Evolutionary conservation across 1,140 invertebrate genomes (phyloP).

Genomic region (Caenorhabditis elegans): DNA sequence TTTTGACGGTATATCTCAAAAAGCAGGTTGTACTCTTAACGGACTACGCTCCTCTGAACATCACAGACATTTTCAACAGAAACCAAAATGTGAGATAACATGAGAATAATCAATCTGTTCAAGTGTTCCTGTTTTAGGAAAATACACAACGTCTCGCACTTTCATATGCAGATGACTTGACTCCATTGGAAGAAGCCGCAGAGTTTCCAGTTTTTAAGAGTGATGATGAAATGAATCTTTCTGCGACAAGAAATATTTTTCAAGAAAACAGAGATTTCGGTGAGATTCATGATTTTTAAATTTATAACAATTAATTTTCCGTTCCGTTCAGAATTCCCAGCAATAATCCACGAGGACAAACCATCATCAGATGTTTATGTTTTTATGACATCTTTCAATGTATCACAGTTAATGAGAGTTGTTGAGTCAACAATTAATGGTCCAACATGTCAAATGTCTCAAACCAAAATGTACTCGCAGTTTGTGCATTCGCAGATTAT

Average conservation of each 20-base stretch:
- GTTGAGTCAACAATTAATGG: not conserved
- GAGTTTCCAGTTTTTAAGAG: conserved; percentile 10
- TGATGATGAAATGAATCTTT: not conserved
- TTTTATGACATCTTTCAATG: conserved; percentile 25
- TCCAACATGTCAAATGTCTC: not conserved
- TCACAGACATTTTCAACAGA: conserved; percentile 4
- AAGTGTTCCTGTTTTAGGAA: not conserved
- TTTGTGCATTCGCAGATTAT: conserved; percentile 20
- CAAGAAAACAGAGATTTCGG: conserved; percentile 11
- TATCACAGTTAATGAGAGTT: not conserved
- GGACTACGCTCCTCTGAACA: conserved; percentile 26
- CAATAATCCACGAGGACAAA: conserved; percentile 6
- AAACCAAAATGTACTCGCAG: conserved; percentile 27
- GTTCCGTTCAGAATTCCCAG: not conserved
- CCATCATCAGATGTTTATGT: conserved; percentile 28
- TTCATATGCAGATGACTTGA: not conserved
- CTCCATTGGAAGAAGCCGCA: not conserved
- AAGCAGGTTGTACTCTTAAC: conserved; percentile 38
- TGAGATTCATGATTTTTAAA: not conserved
- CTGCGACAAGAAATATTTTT: not conserved
- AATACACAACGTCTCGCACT: conserved; percentile 30
- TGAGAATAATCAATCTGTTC: not conserved
- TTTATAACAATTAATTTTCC: not conserved
- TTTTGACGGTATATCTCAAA: not conserved
- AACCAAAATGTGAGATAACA: not conserved